A percentile compares a stretch with the other conserved stretches of the same genome.
phyloP scores from a whole-genome alignment of 2,888 invertebrate genomes.

The Saturnia pavonia region DNA sequence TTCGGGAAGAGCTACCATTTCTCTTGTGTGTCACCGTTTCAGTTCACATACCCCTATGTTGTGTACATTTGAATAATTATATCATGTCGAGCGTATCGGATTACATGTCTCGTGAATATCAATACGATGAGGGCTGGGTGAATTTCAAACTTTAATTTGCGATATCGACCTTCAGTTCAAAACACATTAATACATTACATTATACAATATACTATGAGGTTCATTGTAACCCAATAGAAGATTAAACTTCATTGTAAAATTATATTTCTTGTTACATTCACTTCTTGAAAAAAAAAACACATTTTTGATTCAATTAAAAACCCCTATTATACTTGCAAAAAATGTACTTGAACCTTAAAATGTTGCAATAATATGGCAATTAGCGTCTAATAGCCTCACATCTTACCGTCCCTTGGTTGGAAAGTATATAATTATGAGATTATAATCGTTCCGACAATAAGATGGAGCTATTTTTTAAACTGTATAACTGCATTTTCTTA shows the following conservation, averaged over 20 bases:
- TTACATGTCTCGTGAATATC: neutral
- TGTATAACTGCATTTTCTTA: too few relatives aligned
- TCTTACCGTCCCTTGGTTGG: neutral
- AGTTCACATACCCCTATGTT: slow-evolving; percentile 75
- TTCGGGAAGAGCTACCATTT: slow-evolving; percentile 79
- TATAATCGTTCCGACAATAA: neutral
- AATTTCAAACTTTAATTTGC: neutral
- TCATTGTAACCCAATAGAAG: neutral
- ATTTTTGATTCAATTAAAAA: neutral
- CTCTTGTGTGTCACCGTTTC: slow-evolving; percentile 80
- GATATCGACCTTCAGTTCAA: neutral
- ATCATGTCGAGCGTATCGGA: slow-evolving; percentile 1
- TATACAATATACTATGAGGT: neutral
- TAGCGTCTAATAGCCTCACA: neutral
- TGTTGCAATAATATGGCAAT: neutral
- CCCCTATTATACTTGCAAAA: neutral
- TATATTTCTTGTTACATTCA: neutral
- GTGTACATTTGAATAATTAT: slow-evolving; percentile 65
- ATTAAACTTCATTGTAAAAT: neutral
- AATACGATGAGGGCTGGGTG: neutral
- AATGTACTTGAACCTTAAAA: neutral
- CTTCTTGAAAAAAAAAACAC: neutral
- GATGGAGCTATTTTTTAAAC: too few relatives aligned
- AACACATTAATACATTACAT: neutral
- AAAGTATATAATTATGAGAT: neutral